phyloP scores from a whole-genome alignment of 2,113 vertebrate species.

The Apus apus region DNA sequence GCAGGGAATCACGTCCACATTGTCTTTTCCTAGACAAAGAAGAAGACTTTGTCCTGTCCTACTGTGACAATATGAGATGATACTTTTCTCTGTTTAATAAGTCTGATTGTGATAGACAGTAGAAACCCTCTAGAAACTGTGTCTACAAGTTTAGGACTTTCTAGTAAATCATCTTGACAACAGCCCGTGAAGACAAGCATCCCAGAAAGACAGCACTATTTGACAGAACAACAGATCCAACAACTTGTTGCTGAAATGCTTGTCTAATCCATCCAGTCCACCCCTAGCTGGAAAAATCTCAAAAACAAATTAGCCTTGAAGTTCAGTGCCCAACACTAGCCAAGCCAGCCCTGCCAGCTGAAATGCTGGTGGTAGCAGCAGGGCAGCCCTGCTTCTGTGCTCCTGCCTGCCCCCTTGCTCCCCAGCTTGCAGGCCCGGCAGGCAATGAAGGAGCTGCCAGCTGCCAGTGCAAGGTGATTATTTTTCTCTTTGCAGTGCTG shows the following conservation, averaged over 20 bases:
- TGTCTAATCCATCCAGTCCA: not conserved
- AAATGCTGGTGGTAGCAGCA: not conserved
- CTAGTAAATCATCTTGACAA: not conserved
- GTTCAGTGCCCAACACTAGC: not conserved
- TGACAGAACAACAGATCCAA: not conserved
- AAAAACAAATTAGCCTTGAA: not conserved
- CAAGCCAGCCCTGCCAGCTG: not conserved
- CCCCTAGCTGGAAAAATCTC: not conserved
- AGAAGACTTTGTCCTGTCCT: not conserved
- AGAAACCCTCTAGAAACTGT: not conserved
- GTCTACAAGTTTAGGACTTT: not conserved
- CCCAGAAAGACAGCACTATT: not conserved
- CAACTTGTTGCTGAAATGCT: not conserved
- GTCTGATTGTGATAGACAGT: not conserved
- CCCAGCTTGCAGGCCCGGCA: not conserved
- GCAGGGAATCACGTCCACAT: not conserved
- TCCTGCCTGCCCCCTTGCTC: not conserved
- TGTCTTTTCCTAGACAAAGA: constrained; percentile 26
- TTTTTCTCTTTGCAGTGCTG: not conserved
- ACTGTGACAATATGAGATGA: not conserved
- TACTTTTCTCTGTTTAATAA: not conserved
- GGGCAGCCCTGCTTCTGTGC: fast-evolving
- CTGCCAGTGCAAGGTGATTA: not conserved
- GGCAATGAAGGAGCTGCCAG: not conserved
- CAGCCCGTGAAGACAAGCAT: not conserved